Evolutionary conservation across 30 jellyfish, hydroid and myxozoan species (phyloP).

Genomic region (Haliclystus octoradiatus): DNA sequence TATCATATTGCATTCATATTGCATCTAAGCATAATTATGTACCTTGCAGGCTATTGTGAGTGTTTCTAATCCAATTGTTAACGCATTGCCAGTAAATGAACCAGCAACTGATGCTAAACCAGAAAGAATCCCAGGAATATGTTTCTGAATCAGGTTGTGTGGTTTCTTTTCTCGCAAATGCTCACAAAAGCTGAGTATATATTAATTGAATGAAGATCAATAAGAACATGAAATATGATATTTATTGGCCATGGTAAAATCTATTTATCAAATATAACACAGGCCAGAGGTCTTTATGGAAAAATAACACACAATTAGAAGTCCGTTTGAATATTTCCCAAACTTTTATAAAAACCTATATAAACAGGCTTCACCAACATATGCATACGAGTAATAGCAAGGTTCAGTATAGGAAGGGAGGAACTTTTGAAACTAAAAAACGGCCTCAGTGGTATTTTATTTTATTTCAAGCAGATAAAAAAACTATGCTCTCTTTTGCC

Average conservation of each 20-base stretch:
- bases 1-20: no score
- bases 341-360: no score
- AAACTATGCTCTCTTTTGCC: background rate
- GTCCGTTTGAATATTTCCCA: no score
- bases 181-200: conserved; percentile 57
- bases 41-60: conserved; percentile 33
- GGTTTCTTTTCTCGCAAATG: conserved; percentile 45
- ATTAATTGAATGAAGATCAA: no score
- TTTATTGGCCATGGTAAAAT: no score
- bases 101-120: conserved; percentile 72
- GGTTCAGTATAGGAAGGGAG: background rate
- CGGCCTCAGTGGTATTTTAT: background rate
- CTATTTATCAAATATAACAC: no score
- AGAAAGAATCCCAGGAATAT: conserved; percentile 36
- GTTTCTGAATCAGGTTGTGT: conserved; percentile 21
- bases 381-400: no score
- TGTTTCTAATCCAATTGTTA: conserved; percentile 68
- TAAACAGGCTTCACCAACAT: no score
- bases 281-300: background rate
- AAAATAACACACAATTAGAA: no score
- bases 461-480: background rate
- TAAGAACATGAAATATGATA: no score
- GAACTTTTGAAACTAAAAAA: background rate
- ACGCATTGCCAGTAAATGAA: conserved; percentile 63
- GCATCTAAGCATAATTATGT: conserved; percentile 6